These are phyloP conservation scores for Elmis aenea DNA, from an alignment of 2,888 invertebrate genomes.

Conservation along the genomic window DNA sequence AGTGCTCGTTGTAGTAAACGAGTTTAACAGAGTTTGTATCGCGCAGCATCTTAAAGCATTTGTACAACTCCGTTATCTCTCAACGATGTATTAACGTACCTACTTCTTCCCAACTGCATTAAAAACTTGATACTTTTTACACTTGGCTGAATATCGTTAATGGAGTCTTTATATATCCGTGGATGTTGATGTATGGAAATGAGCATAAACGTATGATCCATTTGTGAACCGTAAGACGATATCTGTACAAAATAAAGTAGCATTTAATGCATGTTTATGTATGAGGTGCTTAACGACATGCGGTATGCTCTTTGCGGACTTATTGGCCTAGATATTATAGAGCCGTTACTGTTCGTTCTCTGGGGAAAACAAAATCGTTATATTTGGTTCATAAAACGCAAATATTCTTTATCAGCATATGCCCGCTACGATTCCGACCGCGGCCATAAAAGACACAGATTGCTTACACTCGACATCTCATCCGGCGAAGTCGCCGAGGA, in stretches of 20 bases:
- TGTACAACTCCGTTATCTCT: slow-evolving; percentile 39
- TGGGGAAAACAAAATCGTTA: slow-evolving; percentile 34
- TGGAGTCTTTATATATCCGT: slow-evolving; percentile 42
- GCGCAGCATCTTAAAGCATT: slow-evolving; percentile 29
- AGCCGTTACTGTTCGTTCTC: background rate
- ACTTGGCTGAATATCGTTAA: slow-evolving; percentile 44
- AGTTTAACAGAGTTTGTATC: slow-evolving; percentile 31
- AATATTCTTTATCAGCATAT: slow-evolving; percentile 38
- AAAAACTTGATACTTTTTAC: slow-evolving; percentile 47
- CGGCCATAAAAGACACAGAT: slow-evolving; percentile 32
- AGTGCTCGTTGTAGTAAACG: slow-evolving; percentile 24
- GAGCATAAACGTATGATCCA: too few species aligned
- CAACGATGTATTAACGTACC: slow-evolving; percentile 42
- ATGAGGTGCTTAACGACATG: too few species aligned
- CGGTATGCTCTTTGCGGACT: too few species aligned
- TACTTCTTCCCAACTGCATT: slow-evolving; percentile 38
- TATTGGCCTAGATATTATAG: too few species aligned
- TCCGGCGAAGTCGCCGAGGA: slow-evolving; percentile 28
- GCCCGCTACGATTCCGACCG: slow-evolving; percentile 28
- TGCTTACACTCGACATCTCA: slow-evolving; percentile 34
- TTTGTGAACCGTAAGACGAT: too few species aligned
- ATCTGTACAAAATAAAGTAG: too few species aligned
- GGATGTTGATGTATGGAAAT: slow-evolving; percentile 32
- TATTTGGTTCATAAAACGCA: slow-evolving; percentile 37
- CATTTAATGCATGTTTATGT: too few species aligned